phyloP scores from a whole-genome alignment of 2,888 invertebrate species.

The Brenthis hecate region DNA sequence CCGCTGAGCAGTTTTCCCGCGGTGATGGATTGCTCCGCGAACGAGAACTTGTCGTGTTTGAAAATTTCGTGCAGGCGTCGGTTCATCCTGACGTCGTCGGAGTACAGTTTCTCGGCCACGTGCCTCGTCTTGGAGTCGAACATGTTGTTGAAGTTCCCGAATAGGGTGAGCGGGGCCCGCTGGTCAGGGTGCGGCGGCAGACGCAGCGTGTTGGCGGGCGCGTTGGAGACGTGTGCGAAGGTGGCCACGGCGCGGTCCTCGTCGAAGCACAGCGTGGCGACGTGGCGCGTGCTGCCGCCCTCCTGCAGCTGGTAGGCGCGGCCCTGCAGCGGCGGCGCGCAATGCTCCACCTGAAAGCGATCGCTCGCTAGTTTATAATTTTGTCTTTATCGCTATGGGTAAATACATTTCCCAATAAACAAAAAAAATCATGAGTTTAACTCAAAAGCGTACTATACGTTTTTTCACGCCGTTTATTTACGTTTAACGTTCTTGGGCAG shows the following conservation, averaged over 20 bases:
- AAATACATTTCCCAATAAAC: no score
- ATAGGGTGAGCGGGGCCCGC: slow-evolving; percentile 60
- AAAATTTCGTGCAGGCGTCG: slow-evolving; percentile 62
- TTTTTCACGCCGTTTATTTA: no score
- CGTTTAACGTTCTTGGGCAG: no score
- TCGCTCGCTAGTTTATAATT: no score
- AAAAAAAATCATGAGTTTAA: no score
- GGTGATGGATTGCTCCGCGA: slow-evolving; percentile 63
- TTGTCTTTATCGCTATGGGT: no score
- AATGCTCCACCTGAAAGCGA: slow-evolving; percentile 56
- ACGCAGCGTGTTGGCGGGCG: slow-evolving; percentile 48
- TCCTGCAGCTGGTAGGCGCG: slow-evolving; percentile 63
- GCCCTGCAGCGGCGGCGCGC: slow-evolving; percentile 64
- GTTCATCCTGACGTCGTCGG: slow-evolving; percentile 60
- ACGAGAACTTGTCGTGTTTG: slow-evolving; percentile 54
- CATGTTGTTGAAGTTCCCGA: slow-evolving; percentile 77
- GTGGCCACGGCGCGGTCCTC: slow-evolving; percentile 56
- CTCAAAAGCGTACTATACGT: no score
- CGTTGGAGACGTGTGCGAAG: slow-evolving; percentile 48
- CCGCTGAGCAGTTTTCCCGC: slow-evolving; percentile 55
- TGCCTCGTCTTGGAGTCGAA: slow-evolving; percentile 65
- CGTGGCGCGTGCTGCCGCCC: slow-evolving; percentile 50
- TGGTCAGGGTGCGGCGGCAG: slow-evolving; percentile 55
- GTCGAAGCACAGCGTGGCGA: slow-evolving; percentile 70
- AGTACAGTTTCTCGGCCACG: slow-evolving; percentile 66